Percentiles rank a stretch among this genome's conserved stretches.
These are phyloP conservation scores for Volucella inflata DNA, from an alignment of 2,888 invertebrate species.

Conservation along the genomic window DNA sequence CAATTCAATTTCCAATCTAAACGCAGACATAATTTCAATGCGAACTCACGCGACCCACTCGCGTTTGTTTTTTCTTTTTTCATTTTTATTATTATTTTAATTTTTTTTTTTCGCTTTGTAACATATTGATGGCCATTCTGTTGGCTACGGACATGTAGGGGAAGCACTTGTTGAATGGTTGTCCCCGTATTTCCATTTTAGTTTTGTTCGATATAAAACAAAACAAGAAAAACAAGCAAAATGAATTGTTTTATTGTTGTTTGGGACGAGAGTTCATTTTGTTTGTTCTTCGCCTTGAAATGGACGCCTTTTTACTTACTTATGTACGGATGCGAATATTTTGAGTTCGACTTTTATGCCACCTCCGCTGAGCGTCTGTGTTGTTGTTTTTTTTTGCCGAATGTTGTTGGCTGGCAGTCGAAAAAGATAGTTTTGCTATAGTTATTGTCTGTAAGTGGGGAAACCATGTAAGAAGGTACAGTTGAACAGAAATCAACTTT, in stretches of 20 bases:
- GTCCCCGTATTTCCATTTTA: slow-evolving; percentile 67
- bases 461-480: slow-evolving; percentile 13
- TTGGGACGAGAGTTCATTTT: slow-evolving; percentile 31
- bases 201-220: slow-evolving; percentile 16
- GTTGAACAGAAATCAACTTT: slow-evolving; percentile 25
- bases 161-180: slow-evolving; percentile 70
- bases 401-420: slow-evolving; percentile 48
- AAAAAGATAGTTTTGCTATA: slow-evolving; percentile 27
- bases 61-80: slow-evolving; percentile 23
- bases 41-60: slow-evolving; percentile 72
- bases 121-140: slow-evolving; percentile 54
- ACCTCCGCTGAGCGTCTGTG: slow-evolving; percentile 53
- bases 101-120: slow-evolving; percentile 13
- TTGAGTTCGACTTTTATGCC: slow-evolving; percentile 38
- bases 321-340: neutral
- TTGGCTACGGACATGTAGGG: slow-evolving; percentile 53
- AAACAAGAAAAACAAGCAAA: too few species aligned
- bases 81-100: slow-evolving; percentile 5
- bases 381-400: slow-evolving; percentile 11
- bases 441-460: slow-evolving; percentile 19
- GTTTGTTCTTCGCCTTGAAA: slow-evolving; percentile 59
- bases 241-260: slow-evolving; percentile 21
- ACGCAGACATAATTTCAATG: slow-evolving; percentile 67
- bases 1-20: slow-evolving; percentile 58
- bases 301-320: slow-evolving; percentile 43